Base-by-base conservation (phyloP, 2,113 vertebrate species). In the Amblyopsis rosae region DNA sequence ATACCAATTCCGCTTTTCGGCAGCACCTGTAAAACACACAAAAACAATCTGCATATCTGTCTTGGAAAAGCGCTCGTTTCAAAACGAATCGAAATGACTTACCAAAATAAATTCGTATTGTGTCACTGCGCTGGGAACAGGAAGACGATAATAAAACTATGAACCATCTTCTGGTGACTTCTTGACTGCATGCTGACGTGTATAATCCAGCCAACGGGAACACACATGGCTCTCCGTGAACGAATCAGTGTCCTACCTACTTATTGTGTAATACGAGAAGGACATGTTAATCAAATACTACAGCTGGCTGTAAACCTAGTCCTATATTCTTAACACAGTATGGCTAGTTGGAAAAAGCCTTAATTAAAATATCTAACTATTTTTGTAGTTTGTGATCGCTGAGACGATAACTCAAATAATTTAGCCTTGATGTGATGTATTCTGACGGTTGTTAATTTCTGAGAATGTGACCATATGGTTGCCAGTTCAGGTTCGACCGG, bases 141-240 rank as follows among this genome's bases (percentile, higher is more conserved):
- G 90, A 92, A 91, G 88, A 82, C 72, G 81, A 59, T 62, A 64
- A 68, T 48, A 63, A 65, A 58, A 67, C 67, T n/a, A 5, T 48
- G 65, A 54, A 13, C 74, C 77, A 78, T 85, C 17, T 48, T 49
- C 10, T 12, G 11, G 49, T 66, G 17, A 57, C 69, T 67, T 26
- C 73, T 58, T 72, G 76, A 68, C 76, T 67, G 85, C 82, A 75
- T 88, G 91, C 91, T 92, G 91, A 93, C 91, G 91, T 92, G 91
- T 90, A 86, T 87, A 47, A 77, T 3, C 41, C 80, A 87, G 66
- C 86, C 84, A 86, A 88, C 76, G 17, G 62, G 75, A 80, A 56
- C 51, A 54, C 72, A 76, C n/a, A 59, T 3, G 56, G 62, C 61
- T 59, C 6, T 65, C 35, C 63, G 79, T 85, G 77, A 61, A 50